These are phyloP conservation scores for Premnoplex brunnescens DNA, from an alignment of 2,797 vertebrate genomes.

Conservation along the genomic window DNA sequence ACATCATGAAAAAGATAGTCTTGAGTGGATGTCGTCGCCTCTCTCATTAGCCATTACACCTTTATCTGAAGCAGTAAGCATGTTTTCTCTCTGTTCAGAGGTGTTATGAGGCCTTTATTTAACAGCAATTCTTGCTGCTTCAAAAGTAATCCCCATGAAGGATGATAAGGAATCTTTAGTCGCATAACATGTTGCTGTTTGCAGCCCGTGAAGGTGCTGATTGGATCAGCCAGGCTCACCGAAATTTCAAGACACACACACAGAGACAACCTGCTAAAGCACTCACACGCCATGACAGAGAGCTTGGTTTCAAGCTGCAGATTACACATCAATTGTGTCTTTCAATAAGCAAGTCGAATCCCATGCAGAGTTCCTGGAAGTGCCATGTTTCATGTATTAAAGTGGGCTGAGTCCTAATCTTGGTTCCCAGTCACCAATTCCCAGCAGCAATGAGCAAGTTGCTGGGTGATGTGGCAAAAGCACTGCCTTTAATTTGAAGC, in stretches of 20 bases:
- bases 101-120: not conserved
- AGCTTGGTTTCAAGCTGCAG: not conserved
- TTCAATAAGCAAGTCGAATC: not conserved
- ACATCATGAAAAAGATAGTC: not conserved
- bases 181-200: not conserved
- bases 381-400: fast-evolving
- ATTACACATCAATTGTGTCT: not conserved
- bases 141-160: not conserved
- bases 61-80: not conserved
- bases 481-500: not conserved
- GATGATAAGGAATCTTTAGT: not conserved
- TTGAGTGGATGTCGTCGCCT: not conserved
- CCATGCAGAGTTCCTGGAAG: not conserved
- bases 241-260: not conserved
- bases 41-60: not conserved
- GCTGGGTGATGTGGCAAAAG: not conserved
- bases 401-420: not conserved
- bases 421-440: not conserved
- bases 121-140: not conserved
- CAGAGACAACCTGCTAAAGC: not conserved
- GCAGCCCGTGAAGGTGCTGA: not conserved
- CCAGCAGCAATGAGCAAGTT: not conserved
- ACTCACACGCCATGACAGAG: not conserved
- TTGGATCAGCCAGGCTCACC: not conserved
- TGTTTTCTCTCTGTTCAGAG: not conserved